phyloP scores from a whole-genome alignment of 2,888 invertebrate species.

The Aleiodes testaceus region DNA sequence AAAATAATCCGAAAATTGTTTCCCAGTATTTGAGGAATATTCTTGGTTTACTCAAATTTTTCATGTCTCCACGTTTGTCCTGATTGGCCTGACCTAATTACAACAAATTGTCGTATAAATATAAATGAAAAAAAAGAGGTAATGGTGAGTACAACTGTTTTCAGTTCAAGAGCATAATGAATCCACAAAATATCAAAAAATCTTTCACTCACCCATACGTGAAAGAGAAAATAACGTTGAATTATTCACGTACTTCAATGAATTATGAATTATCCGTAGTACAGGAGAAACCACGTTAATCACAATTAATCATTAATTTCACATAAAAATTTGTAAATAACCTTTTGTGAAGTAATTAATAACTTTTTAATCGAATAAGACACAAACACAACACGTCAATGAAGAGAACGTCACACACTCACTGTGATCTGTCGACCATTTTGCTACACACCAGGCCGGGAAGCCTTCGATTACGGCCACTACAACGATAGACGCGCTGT shows the following conservation, averaged over 20 bases:
- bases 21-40: slow-evolving; percentile 1
- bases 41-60: background rate
- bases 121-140: background rate
- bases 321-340: slow-evolving; percentile 53
- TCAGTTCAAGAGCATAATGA: background rate
- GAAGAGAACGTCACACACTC: slow-evolving; percentile 65
- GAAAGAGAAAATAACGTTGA: background rate
- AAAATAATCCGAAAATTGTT: slow-evolving; percentile 32
- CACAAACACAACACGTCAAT: slow-evolving; percentile 62
- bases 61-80: background rate
- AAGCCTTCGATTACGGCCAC: slow-evolving; percentile 38
- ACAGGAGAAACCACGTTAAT: background rate
- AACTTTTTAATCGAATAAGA: slow-evolving; percentile 42
- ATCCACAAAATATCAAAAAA: slow-evolving; percentile 15
- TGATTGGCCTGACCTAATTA: background rate
- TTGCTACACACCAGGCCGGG: slow-evolving; percentile 61
- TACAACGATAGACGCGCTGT: slow-evolving; percentile 22
- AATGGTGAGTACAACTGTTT: background rate
- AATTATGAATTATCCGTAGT: background rate
- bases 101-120: background rate
- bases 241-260: slow-evolving; percentile 1
- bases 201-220: slow-evolving; percentile 40
- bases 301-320: slow-evolving; percentile 37
- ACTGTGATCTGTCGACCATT: slow-evolving; percentile 65
- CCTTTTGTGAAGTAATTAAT: slow-evolving; percentile 48